phyloP scores from a whole-genome alignment of 1,140 invertebrate genomes.

The Leptinotarsa defecta region DNA sequence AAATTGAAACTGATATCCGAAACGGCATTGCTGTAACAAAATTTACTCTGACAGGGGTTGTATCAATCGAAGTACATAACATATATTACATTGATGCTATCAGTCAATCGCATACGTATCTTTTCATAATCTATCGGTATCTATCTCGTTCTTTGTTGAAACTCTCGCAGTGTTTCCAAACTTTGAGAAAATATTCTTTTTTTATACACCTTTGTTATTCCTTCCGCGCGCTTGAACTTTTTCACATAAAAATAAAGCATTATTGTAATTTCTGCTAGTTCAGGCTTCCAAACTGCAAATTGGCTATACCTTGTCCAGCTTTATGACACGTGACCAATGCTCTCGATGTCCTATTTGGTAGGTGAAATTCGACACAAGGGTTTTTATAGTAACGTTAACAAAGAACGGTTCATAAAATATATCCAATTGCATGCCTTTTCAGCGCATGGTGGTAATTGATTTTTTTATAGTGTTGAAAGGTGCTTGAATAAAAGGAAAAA shows the following conservation, averaged over 20 bases:
- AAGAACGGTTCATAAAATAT: background rate
- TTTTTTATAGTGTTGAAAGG: background rate
- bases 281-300: slow-evolving; percentile 9
- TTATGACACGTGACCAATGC: slow-evolving; percentile 15
- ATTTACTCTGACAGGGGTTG: too few species aligned
- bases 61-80: too few species aligned
- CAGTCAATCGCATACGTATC: too few species aligned
- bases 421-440: background rate
- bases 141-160: too few species aligned
- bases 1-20: background rate
- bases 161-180: too few species aligned
- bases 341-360: background rate
- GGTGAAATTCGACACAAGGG: background rate
- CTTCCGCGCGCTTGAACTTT: too few species aligned
- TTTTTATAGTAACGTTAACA: background rate
- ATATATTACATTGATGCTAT: too few species aligned
- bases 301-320: slow-evolving; percentile 9
- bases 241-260: background rate
- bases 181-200: too few species aligned
- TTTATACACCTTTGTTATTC: too few species aligned
- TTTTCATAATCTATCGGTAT: too few species aligned
- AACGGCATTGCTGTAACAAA: too few species aligned
- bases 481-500: background rate
- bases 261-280: background rate
- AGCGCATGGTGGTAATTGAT: background rate